A percentile compares a stretch with the other conserved stretches of the same genome.
Evolutionary conservation across 2,113 vertebrate genomes (phyloP).

Genomic region (Salvator merianae): DNA sequence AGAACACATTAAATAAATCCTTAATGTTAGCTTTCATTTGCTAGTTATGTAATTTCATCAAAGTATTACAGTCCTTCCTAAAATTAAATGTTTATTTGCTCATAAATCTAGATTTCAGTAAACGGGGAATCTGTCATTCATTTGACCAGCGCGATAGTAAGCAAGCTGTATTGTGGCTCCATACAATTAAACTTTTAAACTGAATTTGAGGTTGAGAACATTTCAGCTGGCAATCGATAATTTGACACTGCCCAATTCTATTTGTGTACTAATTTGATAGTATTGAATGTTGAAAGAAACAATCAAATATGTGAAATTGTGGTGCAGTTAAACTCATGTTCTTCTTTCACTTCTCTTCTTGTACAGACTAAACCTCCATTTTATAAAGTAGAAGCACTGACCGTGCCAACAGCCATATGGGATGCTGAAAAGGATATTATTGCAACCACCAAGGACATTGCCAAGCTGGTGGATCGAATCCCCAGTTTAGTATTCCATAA

Average conservation of each 20-base stretch:
- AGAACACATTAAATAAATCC: not conserved
- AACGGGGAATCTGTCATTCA: not conserved
- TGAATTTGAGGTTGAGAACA: too few species aligned
- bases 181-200: not conserved
- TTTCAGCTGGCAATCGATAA: not conserved
- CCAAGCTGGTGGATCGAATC: conserved; percentile 78
- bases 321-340: not conserved
- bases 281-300: not conserved
- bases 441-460: conserved; percentile 70
- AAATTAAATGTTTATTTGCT: not conserved
- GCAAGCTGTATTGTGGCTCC: too few species aligned
- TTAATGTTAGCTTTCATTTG: not conserved
- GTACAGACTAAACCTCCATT: conserved; percentile 54
- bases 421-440: conserved; percentile 80
- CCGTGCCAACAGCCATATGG: conserved; percentile 85
- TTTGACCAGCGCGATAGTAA: not conserved
- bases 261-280: not conserved
- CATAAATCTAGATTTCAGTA: too few species aligned
- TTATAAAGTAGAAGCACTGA: conserved; percentile 77
- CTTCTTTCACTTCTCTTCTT: not conserved
- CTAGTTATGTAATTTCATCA: not conserved
- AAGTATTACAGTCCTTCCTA: not conserved
- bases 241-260: not conserved
- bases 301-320: not conserved
- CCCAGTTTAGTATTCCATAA: conserved; percentile 77